Base-by-base conservation (phyloP, 2,113 vertebrate species). In the Tor tambroides region DNA sequence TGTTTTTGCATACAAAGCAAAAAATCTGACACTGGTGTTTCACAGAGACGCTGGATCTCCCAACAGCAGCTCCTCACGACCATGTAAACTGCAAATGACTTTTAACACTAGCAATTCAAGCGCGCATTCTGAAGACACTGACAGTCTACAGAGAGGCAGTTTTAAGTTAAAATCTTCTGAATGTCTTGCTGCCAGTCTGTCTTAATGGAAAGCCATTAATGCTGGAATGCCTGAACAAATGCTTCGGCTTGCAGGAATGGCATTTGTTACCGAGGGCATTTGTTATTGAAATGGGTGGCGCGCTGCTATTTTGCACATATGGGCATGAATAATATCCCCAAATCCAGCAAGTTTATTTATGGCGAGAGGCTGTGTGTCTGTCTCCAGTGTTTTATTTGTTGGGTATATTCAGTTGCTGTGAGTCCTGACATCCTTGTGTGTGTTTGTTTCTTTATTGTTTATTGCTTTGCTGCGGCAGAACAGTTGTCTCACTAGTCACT, bases 231-330 rank as follows among this genome's bases (percentile, higher is more conserved):
- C 86, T 84, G 65, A 87, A 87, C 86, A 89, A 89, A 89, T 89
- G 88, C 85, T 84, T 87, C 83, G 65, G 54, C 76, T 84, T 67
- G 88, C 88, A 89, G 85, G 85, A 85, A 84, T 83, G 19, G 10
- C 67, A 87, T 84, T 87, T 85, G 85, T 84, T 87, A 84, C 67
- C 49, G 88, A 89, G 67, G 88, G 81, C 76, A 87, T 87, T 89
- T 87, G 76, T 76, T 87, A 84, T 84, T 76, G 85, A 87, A 89
- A 87, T 80, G 81, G 76, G 71, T 63, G 82, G 85, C 63, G 28
- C 67, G 83, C 81, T 75, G 88, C 88, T 89, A 87, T 87, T 89
- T 89, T 81, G 88, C 86, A 87, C 85, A 85, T 86, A 89, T 89
- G 81, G 82, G 71, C 82, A 74, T 86, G 83, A 89, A 89, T 89